phyloP scores from a whole-genome alignment of 2,797 vertebrate species.

The Aulostomus chinensis region DNA sequence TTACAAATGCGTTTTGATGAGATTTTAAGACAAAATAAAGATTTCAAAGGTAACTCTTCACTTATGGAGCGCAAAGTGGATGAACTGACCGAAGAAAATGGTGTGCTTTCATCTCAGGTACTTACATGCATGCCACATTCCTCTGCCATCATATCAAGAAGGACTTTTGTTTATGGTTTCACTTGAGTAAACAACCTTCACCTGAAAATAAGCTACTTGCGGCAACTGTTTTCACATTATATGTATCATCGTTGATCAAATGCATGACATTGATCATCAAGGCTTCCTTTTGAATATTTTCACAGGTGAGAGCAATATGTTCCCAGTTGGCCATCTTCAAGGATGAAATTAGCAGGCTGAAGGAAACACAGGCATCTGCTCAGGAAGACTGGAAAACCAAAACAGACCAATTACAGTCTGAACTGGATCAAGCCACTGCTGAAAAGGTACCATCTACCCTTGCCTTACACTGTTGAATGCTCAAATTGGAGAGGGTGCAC shows the following conservation, averaged over 20 bases:
- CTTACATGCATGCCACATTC: no score
- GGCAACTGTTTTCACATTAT: no score
- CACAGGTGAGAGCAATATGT: slow-evolving; percentile 62
- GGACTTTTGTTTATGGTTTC: no score
- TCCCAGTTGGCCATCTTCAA: slow-evolving; percentile 62
- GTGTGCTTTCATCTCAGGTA: slow-evolving; percentile 89
- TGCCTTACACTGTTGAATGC: no score
- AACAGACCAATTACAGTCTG: slow-evolving; percentile 45
- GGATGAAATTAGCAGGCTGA: slow-evolving; percentile 63
- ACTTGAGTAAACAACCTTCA: no score
- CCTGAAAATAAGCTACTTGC: no score
- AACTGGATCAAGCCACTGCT: slow-evolving; percentile 63
- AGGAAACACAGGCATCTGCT: slow-evolving; percentile 40
- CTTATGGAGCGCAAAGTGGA: slow-evolving; percentile 90
- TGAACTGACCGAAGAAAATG: slow-evolving; percentile 90
- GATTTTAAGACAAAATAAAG: slow-evolving; percentile 87
- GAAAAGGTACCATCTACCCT: slow-evolving; percentile 68
- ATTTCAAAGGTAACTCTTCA: slow-evolving; percentile 83
- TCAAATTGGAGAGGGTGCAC: no score
- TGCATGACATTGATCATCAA: no score
- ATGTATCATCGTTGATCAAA: no score
- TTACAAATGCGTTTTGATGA: slow-evolving; percentile 86
- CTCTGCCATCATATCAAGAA: no score
- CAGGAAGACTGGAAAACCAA: slow-evolving; percentile 60
- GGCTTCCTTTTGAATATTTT: no score